Evolutionary conservation across 2,113 vertebrate species (phyloP).

Genomic region (Protobothrops flavoviridis): DNA sequence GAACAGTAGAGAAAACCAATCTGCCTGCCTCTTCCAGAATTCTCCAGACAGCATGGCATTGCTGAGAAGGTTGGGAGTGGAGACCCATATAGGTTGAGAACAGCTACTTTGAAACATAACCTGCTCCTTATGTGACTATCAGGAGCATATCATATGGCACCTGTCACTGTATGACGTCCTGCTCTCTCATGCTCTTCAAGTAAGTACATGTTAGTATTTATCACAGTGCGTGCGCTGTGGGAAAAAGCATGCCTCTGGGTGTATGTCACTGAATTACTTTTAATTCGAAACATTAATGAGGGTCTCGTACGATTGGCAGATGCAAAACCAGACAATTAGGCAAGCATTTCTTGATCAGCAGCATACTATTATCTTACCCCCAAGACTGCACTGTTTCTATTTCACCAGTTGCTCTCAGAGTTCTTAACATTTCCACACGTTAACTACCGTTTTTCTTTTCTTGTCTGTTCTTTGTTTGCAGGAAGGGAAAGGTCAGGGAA

Average conservation of each 20-base stretch:
- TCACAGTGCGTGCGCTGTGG: neutral
- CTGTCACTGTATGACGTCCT: neutral
- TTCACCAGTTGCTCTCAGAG: neutral
- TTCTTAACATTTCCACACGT: neutral
- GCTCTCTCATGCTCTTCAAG: slow-evolving; percentile 33
- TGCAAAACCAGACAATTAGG: slow-evolving; percentile 7
- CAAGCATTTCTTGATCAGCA: neutral
- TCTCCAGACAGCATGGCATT: neutral
- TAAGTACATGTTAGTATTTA: slow-evolving; percentile 6
- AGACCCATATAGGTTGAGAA: neutral
- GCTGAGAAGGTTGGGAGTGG: neutral
- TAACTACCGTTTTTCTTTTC: neutral
- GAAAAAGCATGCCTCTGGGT: neutral
- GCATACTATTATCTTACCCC: neutral
- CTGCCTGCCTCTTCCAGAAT: neutral
- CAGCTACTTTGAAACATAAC: neutral
- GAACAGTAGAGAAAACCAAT: neutral
- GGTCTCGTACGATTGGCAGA: neutral
- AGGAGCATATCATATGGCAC: neutral
- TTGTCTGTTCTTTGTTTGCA: neutral
- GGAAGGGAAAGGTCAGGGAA: neutral
- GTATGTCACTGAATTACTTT: slow-evolving; percentile 6
- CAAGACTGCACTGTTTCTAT: neutral
- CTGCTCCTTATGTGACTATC: neutral
- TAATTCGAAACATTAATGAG: neutral